A percentile compares a stretch with the other conserved stretches of the same genome.
phyloP scores from a whole-genome alignment of 1,140 invertebrate species.

The Penaeus indicus region DNA sequence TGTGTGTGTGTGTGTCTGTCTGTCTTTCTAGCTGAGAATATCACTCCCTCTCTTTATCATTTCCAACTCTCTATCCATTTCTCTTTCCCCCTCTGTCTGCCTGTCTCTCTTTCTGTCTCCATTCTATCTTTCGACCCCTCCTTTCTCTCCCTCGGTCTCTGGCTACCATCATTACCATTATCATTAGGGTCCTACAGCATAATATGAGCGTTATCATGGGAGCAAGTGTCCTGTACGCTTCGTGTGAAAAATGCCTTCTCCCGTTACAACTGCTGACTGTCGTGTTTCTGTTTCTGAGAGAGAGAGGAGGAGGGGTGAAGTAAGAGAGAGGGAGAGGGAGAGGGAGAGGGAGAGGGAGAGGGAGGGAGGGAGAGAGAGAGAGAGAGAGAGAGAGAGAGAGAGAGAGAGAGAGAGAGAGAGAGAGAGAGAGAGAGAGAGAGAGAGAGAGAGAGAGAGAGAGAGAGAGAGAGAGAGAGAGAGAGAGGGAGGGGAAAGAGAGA shows the following conservation, averaged over 20 bases:
- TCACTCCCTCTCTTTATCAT: background rate
- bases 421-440: too few relatives aligned
- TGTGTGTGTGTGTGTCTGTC: too few relatives aligned
- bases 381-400: too few relatives aligned
- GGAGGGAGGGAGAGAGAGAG: too few relatives aligned
- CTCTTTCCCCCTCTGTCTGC: background rate
- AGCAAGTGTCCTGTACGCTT: background rate
- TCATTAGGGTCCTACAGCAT: background rate
- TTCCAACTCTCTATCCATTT: background rate
- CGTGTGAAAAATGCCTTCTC: background rate
- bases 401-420: too few relatives aligned
- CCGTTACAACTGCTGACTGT: background rate
- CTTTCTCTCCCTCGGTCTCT: background rate
- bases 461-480: too few relatives aligned
- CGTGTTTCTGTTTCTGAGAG: background rate
- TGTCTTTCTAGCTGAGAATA: too few relatives aligned
- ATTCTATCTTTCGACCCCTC: background rate
- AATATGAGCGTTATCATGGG: too few relatives aligned
- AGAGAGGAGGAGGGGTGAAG: background rate
- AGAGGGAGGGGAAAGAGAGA: too few relatives aligned
- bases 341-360: too few relatives aligned
- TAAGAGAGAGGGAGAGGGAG: too few relatives aligned
- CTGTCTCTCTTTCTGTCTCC: background rate
- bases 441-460: too few relatives aligned
- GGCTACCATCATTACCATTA: background rate